phyloP scores from a whole-genome alignment of 2,888 invertebrate genomes.

The Diachrysia chrysitis region DNA sequence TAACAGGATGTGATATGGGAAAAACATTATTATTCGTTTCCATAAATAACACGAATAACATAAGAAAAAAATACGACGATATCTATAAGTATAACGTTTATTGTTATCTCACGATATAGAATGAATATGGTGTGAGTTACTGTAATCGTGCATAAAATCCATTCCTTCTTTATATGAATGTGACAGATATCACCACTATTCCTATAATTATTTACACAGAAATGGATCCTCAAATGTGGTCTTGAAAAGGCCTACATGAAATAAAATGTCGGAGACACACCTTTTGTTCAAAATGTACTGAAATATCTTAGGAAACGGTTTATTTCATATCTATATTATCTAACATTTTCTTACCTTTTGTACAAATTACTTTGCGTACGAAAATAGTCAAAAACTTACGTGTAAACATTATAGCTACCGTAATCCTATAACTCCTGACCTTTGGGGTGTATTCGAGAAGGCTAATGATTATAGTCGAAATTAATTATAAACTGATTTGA shows the following conservation, averaged over 20 bases:
- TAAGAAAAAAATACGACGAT: background rate
- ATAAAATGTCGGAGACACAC: background rate
- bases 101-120: constrained; percentile 15
- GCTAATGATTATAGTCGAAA: no score
- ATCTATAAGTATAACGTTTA: constrained; percentile 14
- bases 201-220: background rate
- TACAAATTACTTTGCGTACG: no score
- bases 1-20: no score
- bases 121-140: constrained; percentile 23
- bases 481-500: no score
- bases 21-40: no score
- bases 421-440: no score
- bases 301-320: no score
- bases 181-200: constrained; percentile 7
- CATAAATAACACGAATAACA: background rate
- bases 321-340: background rate
- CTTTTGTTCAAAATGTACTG: background rate
- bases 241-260: background rate
- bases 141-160: constrained; percentile 15
- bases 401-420: no score
- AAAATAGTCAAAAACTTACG: no score
- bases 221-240: background rate
- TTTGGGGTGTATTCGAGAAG: no score
- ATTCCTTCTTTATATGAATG: background rate
- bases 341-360: background rate